phyloP scores from a whole-genome alignment of 2,888 invertebrate genomes.

The Lepas anatifera region DNA sequence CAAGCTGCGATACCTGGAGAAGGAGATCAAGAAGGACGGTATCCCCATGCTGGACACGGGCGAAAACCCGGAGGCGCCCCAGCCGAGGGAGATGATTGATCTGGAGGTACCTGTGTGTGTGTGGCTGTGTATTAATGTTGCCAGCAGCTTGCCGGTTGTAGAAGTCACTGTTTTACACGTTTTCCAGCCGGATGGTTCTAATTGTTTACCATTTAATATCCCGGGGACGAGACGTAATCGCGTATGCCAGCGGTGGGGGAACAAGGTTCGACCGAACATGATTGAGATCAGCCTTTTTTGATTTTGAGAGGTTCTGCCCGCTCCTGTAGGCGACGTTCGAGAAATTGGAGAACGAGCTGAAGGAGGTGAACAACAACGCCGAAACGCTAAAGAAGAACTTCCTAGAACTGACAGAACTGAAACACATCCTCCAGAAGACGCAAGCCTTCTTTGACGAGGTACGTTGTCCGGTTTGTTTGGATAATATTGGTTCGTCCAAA shows the following conservation, averaged over 20 bases:
- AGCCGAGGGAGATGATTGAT: conserved; percentile 98
- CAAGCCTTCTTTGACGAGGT: conserved; percentile 73
- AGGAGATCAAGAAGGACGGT: conserved; percentile 90
- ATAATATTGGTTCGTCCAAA: too few relatives aligned
- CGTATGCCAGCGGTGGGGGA: too few relatives aligned
- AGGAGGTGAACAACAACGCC: conserved; percentile 85
- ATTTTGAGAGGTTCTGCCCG: too few relatives aligned
- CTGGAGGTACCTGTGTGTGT: conserved; percentile 55
- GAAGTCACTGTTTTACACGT: not conserved
- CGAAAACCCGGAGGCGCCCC: conserved; percentile 98
- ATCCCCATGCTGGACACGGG: conserved; percentile 97
- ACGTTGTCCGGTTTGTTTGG: not conserved
- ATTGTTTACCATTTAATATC: too few relatives aligned
- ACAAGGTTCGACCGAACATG: too few relatives aligned
- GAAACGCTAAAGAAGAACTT: conserved; percentile 84
- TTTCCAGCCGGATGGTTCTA: too few relatives aligned
- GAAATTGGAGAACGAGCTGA: conserved; percentile 87
- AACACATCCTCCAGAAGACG: conserved; percentile 82
- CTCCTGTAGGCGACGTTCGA: conserved; percentile 69
- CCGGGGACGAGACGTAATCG: too few relatives aligned
- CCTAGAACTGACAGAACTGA: conserved; percentile 79
- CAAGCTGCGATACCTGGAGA: conserved; percentile 88
- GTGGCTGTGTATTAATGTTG: not conserved
- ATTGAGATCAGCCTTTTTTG: too few relatives aligned
- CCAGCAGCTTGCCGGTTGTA: not conserved